Conservation (phyloP, 2,888 invertebrate genomes). For the Apeira syringaria region DNA sequence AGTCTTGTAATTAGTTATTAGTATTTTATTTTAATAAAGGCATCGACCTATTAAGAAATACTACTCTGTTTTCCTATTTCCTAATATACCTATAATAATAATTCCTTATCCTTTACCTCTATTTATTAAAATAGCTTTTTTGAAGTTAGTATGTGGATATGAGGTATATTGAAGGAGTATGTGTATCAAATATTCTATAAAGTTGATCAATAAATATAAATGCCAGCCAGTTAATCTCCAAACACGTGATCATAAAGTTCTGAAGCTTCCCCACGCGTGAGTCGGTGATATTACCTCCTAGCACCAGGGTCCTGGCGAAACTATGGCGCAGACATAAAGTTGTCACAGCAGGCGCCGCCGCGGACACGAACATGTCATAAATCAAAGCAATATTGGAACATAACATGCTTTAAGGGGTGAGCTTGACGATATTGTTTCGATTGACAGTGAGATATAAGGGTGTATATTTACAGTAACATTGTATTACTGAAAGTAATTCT, state of each 20-base stretch:
- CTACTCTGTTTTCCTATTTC: too few relatives aligned
- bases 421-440: constrained; percentile 7
- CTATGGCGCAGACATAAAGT: constrained; percentile 60
- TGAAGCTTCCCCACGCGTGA: background rate
- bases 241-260: constrained; percentile 21
- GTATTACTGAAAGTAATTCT: too few relatives aligned
- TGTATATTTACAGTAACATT: too few relatives aligned
- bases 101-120: too few relatives aligned
- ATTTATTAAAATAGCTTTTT: too few relatives aligned
- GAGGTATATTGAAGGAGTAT: too few relatives aligned
- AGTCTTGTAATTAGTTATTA: too few relatives aligned
- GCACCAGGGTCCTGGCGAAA: constrained; percentile 22
- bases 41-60: too few relatives aligned
- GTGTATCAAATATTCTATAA: too few relatives aligned
- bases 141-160: too few relatives aligned
- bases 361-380: constrained; percentile 58
- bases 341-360: constrained; percentile 61
- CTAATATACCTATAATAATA: too few relatives aligned
- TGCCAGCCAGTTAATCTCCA: constrained; percentile 6
- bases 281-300: constrained; percentile 4
- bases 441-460: constrained; percentile 1
- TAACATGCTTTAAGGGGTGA: constrained; percentile 6
- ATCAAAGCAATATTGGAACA: constrained; percentile 44
- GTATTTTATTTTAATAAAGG: too few relatives aligned
- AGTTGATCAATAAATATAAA: constrained; percentile 8